Evolutionary conservation across 2,113 vertebrate species (phyloP).

Genomic region (Alouatta palliata): DNA sequence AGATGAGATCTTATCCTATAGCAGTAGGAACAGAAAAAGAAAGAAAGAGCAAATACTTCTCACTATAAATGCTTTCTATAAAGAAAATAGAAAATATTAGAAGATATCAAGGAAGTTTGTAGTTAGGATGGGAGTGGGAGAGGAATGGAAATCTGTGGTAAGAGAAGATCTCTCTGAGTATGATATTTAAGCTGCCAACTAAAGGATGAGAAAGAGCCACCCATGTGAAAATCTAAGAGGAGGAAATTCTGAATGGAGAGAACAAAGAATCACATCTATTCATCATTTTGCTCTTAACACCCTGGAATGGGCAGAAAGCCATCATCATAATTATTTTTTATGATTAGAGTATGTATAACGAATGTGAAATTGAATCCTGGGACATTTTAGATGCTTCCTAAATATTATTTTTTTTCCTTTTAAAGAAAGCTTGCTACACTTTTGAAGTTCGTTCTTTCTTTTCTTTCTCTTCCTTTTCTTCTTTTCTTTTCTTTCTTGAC

Average conservation of each 20-base stretch:
- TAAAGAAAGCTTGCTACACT: neutral
- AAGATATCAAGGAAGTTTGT: neutral
- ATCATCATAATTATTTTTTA: neutral
- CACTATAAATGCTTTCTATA: neutral
- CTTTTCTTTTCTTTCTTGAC: too few species aligned
- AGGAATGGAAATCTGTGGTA: neutral
- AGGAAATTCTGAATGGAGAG: neutral
- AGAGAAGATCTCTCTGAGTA: neutral
- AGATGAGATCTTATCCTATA: neutral
- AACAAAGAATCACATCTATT: neutral
- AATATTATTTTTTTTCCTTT: neutral
- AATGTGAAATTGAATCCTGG: neutral
- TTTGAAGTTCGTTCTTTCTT: too few species aligned
- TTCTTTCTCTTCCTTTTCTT: too few species aligned
- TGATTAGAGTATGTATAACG: neutral
- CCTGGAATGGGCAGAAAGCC: neutral
- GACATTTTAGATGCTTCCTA: neutral
- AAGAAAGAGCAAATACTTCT: neutral
- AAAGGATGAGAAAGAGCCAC: neutral
- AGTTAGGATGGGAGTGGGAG: neutral
- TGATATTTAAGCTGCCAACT: neutral
- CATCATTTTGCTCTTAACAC: neutral
- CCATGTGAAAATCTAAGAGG: neutral
- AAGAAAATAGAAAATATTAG: neutral
- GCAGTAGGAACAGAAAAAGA: neutral